Percentiles rank a stretch among this genome's conserved stretches.
phyloP scores from a whole-genome alignment of 1,140 invertebrate species.

The Ostrea edulis region DNA sequence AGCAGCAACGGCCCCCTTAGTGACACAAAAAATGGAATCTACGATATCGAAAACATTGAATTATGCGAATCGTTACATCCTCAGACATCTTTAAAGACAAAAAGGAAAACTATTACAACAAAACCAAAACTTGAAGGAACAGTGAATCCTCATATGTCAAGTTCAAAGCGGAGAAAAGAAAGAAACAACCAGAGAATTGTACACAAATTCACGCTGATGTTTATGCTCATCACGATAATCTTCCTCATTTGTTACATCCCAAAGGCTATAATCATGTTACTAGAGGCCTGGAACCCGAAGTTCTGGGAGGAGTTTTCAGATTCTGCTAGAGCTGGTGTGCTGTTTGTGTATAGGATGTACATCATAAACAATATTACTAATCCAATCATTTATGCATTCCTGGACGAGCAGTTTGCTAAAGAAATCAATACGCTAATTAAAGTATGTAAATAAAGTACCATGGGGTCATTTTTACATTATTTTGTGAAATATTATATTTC shows the following conservation, averaged over 20 bases:
- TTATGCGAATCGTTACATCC: background rate
- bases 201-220: conserved; percentile 30
- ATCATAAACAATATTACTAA: conserved; percentile 54
- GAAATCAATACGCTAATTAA: background rate
- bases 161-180: background rate
- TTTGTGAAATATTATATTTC: too few species aligned
- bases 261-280: conserved; percentile 25
- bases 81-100: background rate
- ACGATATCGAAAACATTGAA: background rate
- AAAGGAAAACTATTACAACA: background rate
- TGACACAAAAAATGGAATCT: background rate
- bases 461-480: too few species aligned
- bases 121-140: background rate
- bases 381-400: conserved; percentile 47
- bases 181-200: background rate
- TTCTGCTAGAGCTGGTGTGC: background rate
- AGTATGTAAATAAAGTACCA: background rate
- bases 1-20: background rate
- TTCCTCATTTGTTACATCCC: conserved; percentile 50
- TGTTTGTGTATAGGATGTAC: conserved; percentile 38
- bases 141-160: background rate
- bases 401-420: conserved; percentile 26
- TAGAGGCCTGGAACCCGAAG: background rate
- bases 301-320: conserved; percentile 37
- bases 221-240: conserved; percentile 44